Evolutionary conservation across 2,113 vertebrate genomes (phyloP), one percentile per base, ranked within the genome.

Genomic region (Arvicanthis niloticus): DNA sequence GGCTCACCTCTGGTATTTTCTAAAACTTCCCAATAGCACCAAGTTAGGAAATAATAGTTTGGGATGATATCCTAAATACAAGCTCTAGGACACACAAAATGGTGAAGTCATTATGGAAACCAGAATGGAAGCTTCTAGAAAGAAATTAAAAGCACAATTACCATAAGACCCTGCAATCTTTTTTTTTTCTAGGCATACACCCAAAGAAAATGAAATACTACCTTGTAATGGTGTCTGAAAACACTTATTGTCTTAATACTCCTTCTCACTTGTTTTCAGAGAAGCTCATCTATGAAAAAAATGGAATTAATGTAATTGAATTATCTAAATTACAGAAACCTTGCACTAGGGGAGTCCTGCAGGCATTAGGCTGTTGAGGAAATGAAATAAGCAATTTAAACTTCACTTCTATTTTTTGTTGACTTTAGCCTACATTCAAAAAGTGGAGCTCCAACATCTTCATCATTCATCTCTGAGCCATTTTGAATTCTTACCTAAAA

Each of bases 401-500:
- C 24, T 95, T 94, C n/a, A 77, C 26, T 94, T 95, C 5, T 56
- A 6, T 26, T 84, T 56, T 87, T 73, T 95, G 58, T 94, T 93
- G 68, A 93, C 88, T 94, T 92, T 91, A 84, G 45, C 82, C 68
- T 53, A 48, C 51, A 51, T 68, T 51, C 80, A 70, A 76, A 87
- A 48, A 48, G 29, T 22, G 26, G 75, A 80, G 34, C 7, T 31
- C 62, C 58, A 88, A 51, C 5, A 45, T 72, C 45, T 76, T 91
- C 85, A 94, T 93, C 53, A 89, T 72, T 88, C 86, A 26, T 91
- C 29, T 97, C 10, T 97, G 97, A 98, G 94, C 94, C 84, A 95
- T 97, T 98, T 98, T 97, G 96, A 98, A 97, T 96, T 97, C 95
- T 98, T 80, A 96, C 96, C 97, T 97, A 97, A 98, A 97, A 95